These are phyloP conservation scores for Romanogobio albipinnatus DNA, from an alignment of 2,113 vertebrate genomes.

Conservation along the genomic window DNA sequence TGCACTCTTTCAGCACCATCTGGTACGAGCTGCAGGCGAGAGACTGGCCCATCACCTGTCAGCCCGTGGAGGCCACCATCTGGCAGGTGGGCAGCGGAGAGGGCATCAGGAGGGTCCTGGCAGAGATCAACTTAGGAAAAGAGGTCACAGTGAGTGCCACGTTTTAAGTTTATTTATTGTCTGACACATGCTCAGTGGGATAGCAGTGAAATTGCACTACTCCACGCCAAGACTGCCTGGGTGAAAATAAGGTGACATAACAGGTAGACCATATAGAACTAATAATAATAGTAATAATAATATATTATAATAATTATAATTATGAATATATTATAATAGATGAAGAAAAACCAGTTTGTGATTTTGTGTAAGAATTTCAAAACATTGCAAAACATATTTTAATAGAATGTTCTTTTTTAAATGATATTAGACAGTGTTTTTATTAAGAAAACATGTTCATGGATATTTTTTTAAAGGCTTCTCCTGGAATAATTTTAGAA, in stretches of 20 bases:
- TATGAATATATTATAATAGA: too few relatives aligned
- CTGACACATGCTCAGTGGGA: neutral
- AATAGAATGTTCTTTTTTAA: too few relatives aligned
- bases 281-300: neutral
- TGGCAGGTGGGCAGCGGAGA: constrained; percentile 99
- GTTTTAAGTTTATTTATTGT: neutral
- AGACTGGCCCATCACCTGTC: constrained; percentile 95
- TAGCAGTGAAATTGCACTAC: neutral
- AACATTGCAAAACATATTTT: too few relatives aligned
- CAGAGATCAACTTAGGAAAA: constrained; percentile 89
- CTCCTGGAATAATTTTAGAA: too few relatives aligned
- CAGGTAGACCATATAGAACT: neutral
- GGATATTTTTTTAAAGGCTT: too few relatives aligned
- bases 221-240: neutral
- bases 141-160: constrained; percentile 88
- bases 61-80: constrained; percentile 92
- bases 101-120: constrained; percentile 88
- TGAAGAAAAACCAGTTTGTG: too few relatives aligned
- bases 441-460: too few relatives aligned
- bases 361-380: too few relatives aligned
- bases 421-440: too few relatives aligned
- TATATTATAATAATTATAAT: neutral
- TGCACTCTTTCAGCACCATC: constrained; percentile 81
- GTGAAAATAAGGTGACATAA: neutral
- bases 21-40: constrained; percentile 98